Percentiles rank a stretch among this genome's conserved stretches.
phyloP scores from a whole-genome alignment of 2,888 invertebrate species.

The Ceramica pisi region DNA sequence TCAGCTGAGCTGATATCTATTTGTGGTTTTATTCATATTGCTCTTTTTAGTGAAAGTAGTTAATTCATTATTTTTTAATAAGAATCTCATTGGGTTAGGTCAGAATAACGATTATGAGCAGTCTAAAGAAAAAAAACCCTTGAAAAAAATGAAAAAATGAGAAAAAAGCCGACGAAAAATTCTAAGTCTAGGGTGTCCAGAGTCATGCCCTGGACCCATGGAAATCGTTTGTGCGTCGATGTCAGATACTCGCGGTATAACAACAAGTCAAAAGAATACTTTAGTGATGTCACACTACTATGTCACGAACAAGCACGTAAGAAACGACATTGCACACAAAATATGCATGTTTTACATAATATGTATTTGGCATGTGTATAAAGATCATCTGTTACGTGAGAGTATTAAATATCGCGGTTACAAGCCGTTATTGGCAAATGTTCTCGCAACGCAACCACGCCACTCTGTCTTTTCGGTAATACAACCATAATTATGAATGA shows the following conservation, averaged over 20 bases:
- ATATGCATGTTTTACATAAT: constrained; percentile 48
- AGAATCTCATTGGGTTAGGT: too few relatives aligned
- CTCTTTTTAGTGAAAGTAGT: too few relatives aligned
- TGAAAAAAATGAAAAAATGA: too few relatives aligned
- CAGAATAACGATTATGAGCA: too few relatives aligned
- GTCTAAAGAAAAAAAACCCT: too few relatives aligned
- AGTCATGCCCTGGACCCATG: too few relatives aligned
- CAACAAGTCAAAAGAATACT: constrained; percentile 22
- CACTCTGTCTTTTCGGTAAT: neutral
- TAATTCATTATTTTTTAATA: too few relatives aligned
- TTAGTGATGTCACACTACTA: constrained; percentile 28
- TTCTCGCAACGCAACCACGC: constrained; percentile 4
- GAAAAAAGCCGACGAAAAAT: too few relatives aligned
- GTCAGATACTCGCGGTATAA: constrained; percentile 2
- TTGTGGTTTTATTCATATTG: too few relatives aligned
- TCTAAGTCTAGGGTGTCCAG: too few relatives aligned
- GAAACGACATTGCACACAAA: constrained; percentile 21
- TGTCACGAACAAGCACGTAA: constrained; percentile 45
- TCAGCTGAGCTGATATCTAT: too few relatives aligned
- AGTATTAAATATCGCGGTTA: constrained; percentile 23
- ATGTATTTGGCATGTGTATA: constrained; percentile 36
- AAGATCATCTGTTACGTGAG: constrained; percentile 54
- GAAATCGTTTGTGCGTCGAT: too few relatives aligned
- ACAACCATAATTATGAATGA: neutral
- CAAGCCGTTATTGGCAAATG: constrained; percentile 27